These are phyloP conservation scores for Solenodon paradoxus DNA, from an alignment of 2,113 vertebrate species.

Conservation along the genomic window DNA sequence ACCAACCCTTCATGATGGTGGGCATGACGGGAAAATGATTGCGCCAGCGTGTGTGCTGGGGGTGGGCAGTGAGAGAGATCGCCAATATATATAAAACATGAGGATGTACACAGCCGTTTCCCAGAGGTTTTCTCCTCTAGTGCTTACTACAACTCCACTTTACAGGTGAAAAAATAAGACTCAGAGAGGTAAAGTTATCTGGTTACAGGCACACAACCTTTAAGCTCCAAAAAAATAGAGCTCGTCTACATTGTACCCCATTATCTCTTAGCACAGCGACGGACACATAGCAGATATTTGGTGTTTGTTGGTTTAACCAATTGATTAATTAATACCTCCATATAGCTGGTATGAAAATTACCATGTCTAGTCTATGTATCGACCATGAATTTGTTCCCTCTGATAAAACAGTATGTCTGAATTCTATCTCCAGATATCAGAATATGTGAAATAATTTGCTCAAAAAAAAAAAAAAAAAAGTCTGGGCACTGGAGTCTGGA, in stretches of 20 bases:
- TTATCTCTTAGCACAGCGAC: not conserved
- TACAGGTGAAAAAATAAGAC: not conserved
- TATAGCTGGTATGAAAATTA: not conserved
- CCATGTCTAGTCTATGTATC: not conserved
- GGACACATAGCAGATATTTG: not conserved
- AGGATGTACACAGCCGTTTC: not conserved
- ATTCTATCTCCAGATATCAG: not conserved
- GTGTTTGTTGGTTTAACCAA: conserved; percentile 17
- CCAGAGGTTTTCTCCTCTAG: not conserved
- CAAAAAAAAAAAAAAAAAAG: too few species aligned
- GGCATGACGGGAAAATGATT: not conserved
- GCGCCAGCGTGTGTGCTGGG: not conserved
- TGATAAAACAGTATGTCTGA: not conserved
- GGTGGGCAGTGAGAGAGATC: not conserved
- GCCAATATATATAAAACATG: not conserved
- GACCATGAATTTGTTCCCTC: not conserved
- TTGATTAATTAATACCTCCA: not conserved
- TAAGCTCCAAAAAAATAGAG: not conserved
- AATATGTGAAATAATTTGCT: not conserved
- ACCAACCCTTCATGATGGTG: not conserved
- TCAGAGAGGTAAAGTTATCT: not conserved
- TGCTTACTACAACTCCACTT: not conserved
- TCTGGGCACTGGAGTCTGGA: not conserved
- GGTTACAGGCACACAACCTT: not conserved
- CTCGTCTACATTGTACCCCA: not conserved